These are phyloP conservation scores for Euwallacea fornicatus DNA, from an alignment of 1,140 invertebrate genomes.

Conservation along the genomic window DNA sequence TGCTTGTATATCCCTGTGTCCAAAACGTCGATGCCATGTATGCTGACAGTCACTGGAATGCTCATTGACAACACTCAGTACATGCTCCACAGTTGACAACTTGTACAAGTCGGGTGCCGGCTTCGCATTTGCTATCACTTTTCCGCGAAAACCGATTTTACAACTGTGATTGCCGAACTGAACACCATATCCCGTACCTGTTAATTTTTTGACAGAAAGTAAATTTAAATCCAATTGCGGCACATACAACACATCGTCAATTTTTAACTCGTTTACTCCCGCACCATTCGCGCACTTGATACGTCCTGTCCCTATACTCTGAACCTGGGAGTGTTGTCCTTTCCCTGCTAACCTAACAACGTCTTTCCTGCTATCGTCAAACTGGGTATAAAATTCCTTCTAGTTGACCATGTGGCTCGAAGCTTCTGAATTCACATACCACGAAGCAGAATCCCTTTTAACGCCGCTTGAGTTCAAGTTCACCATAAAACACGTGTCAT, in stretches of 20 bases:
- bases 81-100: slow-evolving; percentile 2
- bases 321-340: slow-evolving; percentile 9
- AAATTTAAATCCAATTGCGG: slow-evolving; percentile 9
- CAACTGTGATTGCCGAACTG: slow-evolving; percentile 8
- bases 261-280: background rate
- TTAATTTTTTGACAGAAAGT: slow-evolving; percentile 34
- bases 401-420: slow-evolving; percentile 8
- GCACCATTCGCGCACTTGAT: slow-evolving; percentile 9
- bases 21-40: background rate
- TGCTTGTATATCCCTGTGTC: background rate
- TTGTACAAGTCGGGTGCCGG: slow-evolving; percentile 41
- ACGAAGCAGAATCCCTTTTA: slow-evolving; percentile 6
- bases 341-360: background rate
- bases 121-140: slow-evolving; percentile 27
- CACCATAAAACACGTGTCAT: background rate
- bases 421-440: slow-evolving; percentile 12
- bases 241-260: slow-evolving; percentile 22
- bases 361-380: background rate
- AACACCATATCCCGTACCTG: slow-evolving; percentile 19
- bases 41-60: background rate
- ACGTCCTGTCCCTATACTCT: slow-evolving; percentile 9
- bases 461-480: slow-evolving; percentile 1
- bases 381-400: background rate
- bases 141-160: slow-evolving; percentile 37
- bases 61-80: background rate